These are phyloP conservation scores for Hypomecis punctinalis DNA, from an alignment of 2,888 invertebrate species.

Conservation along the genomic window DNA sequence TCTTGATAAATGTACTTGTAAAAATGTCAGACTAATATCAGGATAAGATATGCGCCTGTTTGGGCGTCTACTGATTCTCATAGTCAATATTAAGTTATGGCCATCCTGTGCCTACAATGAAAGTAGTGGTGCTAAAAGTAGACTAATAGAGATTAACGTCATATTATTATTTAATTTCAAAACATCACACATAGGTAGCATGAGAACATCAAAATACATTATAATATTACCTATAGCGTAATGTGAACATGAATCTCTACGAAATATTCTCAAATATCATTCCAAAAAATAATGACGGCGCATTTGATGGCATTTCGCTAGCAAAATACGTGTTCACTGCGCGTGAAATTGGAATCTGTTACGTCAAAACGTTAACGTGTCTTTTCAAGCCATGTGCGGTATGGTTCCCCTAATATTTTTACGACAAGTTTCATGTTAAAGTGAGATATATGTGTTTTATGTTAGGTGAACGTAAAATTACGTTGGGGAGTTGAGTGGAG, in stretches of 20 bases:
- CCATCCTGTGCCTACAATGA: too few relatives aligned
- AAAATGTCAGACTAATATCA: too few relatives aligned
- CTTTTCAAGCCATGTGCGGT: conserved; percentile 28
- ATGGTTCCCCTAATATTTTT: conserved; percentile 20
- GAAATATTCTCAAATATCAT: conserved; percentile 25
- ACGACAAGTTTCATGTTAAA: conserved; percentile 25
- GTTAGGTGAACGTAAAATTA: conserved; percentile 13
- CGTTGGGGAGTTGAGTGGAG: conserved; percentile 4
- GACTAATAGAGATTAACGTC: too few relatives aligned
- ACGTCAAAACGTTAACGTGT: conserved; percentile 35
- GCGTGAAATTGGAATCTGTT: conserved; percentile 46
- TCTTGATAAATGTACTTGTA: too few relatives aligned
- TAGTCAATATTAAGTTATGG: too few relatives aligned
- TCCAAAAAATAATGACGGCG: conserved; percentile 29
- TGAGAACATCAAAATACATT: too few relatives aligned
- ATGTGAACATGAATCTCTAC: not conserved
- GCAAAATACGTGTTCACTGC: conserved; percentile 35
- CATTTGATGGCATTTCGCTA: conserved; percentile 27
- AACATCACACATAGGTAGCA: too few relatives aligned
- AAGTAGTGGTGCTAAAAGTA: too few relatives aligned
- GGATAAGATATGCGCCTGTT: too few relatives aligned
- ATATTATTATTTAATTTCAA: too few relatives aligned
- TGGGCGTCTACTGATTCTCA: too few relatives aligned
- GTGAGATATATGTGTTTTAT: conserved; percentile 22
- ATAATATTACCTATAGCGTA: too few relatives aligned